Evolutionary conservation across 2,888 invertebrate species (phyloP), one percentile per base, ranked within the genome.

Genomic region (Anodontia alba): DNA sequence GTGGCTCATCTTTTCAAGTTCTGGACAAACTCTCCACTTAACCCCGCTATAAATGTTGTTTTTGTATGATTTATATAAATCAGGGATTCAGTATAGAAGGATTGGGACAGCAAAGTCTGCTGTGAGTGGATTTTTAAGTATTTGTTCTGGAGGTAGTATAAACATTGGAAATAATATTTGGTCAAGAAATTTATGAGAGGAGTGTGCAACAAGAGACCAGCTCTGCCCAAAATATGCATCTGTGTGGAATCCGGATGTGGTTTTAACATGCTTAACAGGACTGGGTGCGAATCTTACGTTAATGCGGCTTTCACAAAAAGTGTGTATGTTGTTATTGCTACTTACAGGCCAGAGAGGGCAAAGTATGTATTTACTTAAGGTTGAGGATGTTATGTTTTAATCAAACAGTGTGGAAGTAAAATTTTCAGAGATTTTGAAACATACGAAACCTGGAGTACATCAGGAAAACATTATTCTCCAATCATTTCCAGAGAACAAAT

Each of bases 41-140:
- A 36, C 0, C 75, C 79, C 23, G 0, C 54, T 66, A 26, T 51
- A 36, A 26, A 3, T 49, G 15, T 26, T 26, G 26, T 80, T 76
- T 76, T 68, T 80, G 23, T 76, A 75, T 17, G 15, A n/a, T 17
- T 12, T 80, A 20, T 80, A 51, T 67, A 23, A 67, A 54, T 0
- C 38, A 26, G 54, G 72, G 31, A 3, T 43, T 7, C 10, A 51
- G 8, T 76, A 80, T 46, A 67, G 72, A 72, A 54, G 66, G 0
- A n/a, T 80, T 17, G 29, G n/a, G 12, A 76, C 72, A 36, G 77
- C 77, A 36, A 17, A 71, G 20, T 62, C 77, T 23, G 77, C 77
- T 23, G 12, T 77, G 10, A 80, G 62, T 68, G 7, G 66, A 10
- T 57, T 80, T 43, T n/a, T 71, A 33, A 67, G n/a, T n/a, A 51